Base-by-base conservation (phyloP, 1,140 invertebrate genomes). In the Ditylenchus dipsaci region DNA sequence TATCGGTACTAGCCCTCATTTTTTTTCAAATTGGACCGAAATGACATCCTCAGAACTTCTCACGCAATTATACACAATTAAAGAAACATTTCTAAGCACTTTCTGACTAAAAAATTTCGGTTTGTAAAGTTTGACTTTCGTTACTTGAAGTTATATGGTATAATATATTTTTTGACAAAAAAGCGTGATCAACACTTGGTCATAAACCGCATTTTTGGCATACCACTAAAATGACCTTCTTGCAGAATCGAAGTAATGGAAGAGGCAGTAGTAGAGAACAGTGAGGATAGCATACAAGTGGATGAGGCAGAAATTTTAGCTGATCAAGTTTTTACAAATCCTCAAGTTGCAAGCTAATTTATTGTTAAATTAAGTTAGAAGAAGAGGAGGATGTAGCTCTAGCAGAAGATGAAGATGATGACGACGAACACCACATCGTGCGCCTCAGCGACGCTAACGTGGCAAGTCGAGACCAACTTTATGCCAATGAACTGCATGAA, bases 281-380 rank as follows among this genome's bases (percentile, higher is more conserved):
- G 11, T 17, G 38, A 71, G 9, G 69, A 59, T n/a, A 60, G 66
- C 17, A 38, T 29, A 64, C n/a, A 69, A 26, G 68, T 21, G 21
- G 67, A 68, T 27, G 66, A 56, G 29, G n/a, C 9, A 9, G 70
- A 73, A 58, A 60, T 72, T 17, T 66, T 60, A 11, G 70, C 60
- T 1, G 59, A 65, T 19, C 58, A 72, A 45, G 67, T 69, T 21
- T 13, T 15, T 45, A 15, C 15, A 13, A 19, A 13, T 67, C 63
- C 13, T 63, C 62, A 13, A n/a, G 13, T 63, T 19, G 13, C 11
- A 23, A 63, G 9, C 9, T 26, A 7, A 42, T 26, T 26, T n/a
- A 21, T 8, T 19, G n/a, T 62, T 38, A 29, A 1, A 7, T 62
- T 21, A 11, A 62, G 49, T 26, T 29, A 21, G 43, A 47, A 30